Percentiles rank a stretch among this genome's conserved stretches.
phyloP scores from a whole-genome alignment of 2,113 vertebrate species.

The Bujurquina vittata region DNA sequence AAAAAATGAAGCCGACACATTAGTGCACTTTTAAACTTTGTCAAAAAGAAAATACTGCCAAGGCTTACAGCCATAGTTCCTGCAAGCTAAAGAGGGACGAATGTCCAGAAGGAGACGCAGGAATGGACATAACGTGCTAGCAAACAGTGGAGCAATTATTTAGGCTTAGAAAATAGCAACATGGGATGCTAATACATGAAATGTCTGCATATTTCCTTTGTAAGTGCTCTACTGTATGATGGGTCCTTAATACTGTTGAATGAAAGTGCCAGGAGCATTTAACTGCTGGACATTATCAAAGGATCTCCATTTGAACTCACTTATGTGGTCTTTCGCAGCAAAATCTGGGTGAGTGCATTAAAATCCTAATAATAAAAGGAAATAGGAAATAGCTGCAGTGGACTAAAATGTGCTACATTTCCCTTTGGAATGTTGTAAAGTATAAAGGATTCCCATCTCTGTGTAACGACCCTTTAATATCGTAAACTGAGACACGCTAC shows the following conservation, averaged over 20 bases:
- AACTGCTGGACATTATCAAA: not conserved
- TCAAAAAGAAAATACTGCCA: not conserved
- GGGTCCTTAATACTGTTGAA: constrained; percentile 4
- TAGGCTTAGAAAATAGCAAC: not conserved
- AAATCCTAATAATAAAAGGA: not conserved
- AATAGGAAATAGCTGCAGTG: not conserved
- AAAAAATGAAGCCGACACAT: not conserved
- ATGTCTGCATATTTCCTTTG: not conserved
- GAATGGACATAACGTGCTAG: not conserved
- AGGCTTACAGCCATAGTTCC: not conserved
- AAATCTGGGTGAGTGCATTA: not conserved
- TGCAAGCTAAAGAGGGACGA: not conserved
- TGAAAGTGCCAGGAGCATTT: not conserved
- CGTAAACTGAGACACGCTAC: constrained; percentile 5
- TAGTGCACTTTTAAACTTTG: constrained; percentile 3
- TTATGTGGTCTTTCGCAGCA: not conserved
- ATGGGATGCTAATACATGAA: not conserved
- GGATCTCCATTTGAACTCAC: not conserved
- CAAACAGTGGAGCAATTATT: not conserved
- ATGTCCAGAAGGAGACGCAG: not conserved
- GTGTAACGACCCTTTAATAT: constrained; percentile 15
- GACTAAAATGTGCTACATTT: not conserved
- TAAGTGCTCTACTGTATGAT: not conserved
- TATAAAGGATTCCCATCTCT: not conserved
- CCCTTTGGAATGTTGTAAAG: not conserved